phyloP scores from a whole-genome alignment of 2,888 invertebrate species.

The Spilosoma lubricipeda region DNA sequence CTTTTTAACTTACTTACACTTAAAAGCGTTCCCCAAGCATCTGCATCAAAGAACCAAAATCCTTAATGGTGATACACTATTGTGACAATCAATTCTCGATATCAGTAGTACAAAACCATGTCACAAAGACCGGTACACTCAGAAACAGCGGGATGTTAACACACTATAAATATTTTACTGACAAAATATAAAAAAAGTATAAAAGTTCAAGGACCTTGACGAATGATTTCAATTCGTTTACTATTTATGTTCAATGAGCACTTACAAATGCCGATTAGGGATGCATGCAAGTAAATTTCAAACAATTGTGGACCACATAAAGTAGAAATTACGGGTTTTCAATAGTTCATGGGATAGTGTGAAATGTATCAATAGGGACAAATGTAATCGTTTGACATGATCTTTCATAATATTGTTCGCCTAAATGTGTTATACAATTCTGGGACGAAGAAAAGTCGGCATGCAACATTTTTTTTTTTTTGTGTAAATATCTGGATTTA shows the following conservation, averaged over 20 bases:
- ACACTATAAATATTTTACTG: slow-evolving; percentile 58
- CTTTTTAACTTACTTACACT: not conserved
- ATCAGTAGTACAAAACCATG: slow-evolving; percentile 26
- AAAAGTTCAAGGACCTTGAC: slow-evolving; percentile 72
- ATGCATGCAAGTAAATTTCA: not conserved
- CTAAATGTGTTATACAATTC: slow-evolving; percentile 55
- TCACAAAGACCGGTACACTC: slow-evolving; percentile 30
- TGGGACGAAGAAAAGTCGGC: not conserved
- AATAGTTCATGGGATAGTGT: slow-evolving; percentile 55
- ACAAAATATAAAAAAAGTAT: slow-evolving; percentile 54
- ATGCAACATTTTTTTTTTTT: not conserved
- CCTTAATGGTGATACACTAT: slow-evolving; percentile 24
- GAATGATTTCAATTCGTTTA: slow-evolving; percentile 71
- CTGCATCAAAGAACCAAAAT: slow-evolving; percentile 25
- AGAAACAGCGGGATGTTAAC: slow-evolving; percentile 42
- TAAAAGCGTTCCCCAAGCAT: slow-evolving; percentile 24
- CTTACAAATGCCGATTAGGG: not conserved
- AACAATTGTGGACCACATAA: rapidly evolving
- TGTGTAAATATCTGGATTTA: not conserved
- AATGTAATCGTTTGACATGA: slow-evolving; percentile 79
- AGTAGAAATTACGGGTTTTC: slow-evolving; percentile 6
- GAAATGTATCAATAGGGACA: slow-evolving; percentile 64
- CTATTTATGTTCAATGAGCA: slow-evolving; percentile 54
- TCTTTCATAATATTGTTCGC: slow-evolving; percentile 76
- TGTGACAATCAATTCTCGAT: slow-evolving; percentile 37